A percentile compares a stretch with the other conserved stretches of the same genome.
Conservation (phyloP, 2,113 vertebrate species). For the Hippocampus guttulatus region DNA sequence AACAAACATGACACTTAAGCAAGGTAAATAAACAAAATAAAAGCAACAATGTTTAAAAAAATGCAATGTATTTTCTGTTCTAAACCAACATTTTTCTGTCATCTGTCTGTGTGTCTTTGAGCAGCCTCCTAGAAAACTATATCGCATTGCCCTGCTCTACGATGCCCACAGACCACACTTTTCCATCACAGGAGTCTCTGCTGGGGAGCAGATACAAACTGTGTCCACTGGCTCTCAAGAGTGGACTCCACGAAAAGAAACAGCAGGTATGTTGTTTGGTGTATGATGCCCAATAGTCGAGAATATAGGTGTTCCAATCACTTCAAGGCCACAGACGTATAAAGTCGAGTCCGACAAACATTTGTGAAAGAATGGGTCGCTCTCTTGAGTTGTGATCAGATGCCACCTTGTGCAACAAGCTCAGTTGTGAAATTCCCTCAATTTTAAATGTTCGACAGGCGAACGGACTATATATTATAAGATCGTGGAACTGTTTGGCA, state of each 20-base stretch:
- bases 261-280: constrained; percentile 45
- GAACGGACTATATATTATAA: too few species aligned
- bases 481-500: too few species aligned
- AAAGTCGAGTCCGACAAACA: too few species aligned
- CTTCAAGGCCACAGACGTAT: too few species aligned
- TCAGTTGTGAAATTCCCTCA: too few species aligned
- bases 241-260: constrained; percentile 80
- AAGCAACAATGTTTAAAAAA: too few species aligned
- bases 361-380: too few species aligned
- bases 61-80: not conserved
- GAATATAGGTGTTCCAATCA: not conserved
- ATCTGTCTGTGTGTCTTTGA: constrained; percentile 1
- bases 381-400: too few species aligned
- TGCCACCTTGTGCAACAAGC: too few species aligned
- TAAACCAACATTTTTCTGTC: not conserved
- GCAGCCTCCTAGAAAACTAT: constrained; percentile 90
- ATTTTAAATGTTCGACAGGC: too few species aligned
- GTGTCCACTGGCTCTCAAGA: constrained; percentile 89
- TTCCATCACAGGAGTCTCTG: constrained; percentile 87
- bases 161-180: constrained; percentile 98
- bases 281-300: not conserved
- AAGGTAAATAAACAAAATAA: too few species aligned
- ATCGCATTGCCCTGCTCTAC: constrained; percentile 91
- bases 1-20: too few species aligned
- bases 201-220: constrained; percentile 84